Evolutionary conservation across 2,797 vertebrate species (phyloP).

Genomic region (Passerculus sandwichensis): DNA sequence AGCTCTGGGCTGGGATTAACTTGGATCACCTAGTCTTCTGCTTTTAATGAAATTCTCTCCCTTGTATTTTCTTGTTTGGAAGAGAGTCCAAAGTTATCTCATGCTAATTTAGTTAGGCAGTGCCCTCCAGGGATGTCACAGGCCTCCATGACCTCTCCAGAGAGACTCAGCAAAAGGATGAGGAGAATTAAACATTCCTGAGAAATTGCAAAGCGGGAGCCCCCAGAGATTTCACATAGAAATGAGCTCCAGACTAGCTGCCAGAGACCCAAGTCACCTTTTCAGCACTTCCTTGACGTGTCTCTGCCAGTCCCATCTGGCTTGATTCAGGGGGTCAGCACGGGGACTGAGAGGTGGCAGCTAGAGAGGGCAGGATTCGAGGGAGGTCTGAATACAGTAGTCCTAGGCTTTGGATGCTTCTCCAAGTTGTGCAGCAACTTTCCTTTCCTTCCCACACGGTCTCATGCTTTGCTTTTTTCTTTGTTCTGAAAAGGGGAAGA

Average conservation of each 20-base stretch:
- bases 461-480: background rate
- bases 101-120: slow-evolving; percentile 99
- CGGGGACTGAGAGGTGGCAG: slow-evolving; percentile 75
- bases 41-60: slow-evolving; percentile 90
- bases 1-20: slow-evolving; percentile 85
- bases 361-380: slow-evolving; percentile 54
- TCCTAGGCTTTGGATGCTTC: slow-evolving; percentile 35
- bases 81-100: slow-evolving; percentile 92
- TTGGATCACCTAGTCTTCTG: slow-evolving; percentile 85
- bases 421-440: slow-evolving; percentile 8
- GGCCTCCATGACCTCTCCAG: slow-evolving; percentile 88
- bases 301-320: slow-evolving; percentile 81
- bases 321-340: slow-evolving; percentile 78
- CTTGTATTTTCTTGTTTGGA: slow-evolving; percentile 82
- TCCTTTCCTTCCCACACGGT: background rate
- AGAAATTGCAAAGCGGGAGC: slow-evolving; percentile 91
- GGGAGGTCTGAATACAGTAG: slow-evolving; percentile 70
- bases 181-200: slow-evolving; percentile 98
- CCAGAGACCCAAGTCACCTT: slow-evolving; percentile 84
- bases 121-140: slow-evolving; percentile 92
- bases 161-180: slow-evolving; percentile 83
- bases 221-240: slow-evolving; percentile 83
- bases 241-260: slow-evolving; percentile 84
- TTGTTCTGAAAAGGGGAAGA: background rate
- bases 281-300: slow-evolving; percentile 84